Conservation (phyloP, 2,888 invertebrate species). For the Dexiosoma caninum region DNA sequence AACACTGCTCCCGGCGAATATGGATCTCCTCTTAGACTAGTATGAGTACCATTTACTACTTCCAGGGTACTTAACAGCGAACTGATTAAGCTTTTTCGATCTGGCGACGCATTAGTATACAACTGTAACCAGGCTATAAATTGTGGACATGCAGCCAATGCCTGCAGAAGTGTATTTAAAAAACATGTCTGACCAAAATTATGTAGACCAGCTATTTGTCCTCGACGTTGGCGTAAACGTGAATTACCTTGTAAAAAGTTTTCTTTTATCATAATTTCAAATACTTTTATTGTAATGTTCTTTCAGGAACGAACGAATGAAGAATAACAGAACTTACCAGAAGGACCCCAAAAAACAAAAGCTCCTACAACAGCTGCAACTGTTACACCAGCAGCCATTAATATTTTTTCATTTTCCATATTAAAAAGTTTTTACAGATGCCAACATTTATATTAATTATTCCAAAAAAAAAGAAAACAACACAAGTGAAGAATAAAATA, state of each 20-base stretch:
- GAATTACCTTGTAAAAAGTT: conserved; percentile 71
- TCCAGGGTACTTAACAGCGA: conserved; percentile 87
- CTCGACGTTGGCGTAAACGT: conserved; percentile 81
- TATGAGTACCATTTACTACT: conserved; percentile 84
- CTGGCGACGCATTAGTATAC: conserved; percentile 80
- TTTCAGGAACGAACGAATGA: too few relatives aligned
- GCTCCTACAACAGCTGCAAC: conserved; percentile 89
- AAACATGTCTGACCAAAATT: conserved; percentile 96
- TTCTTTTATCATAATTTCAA: not conserved
- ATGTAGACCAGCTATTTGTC: conserved; percentile 89
- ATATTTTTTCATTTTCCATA: conserved; percentile 84
- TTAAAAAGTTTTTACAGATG: not conserved
- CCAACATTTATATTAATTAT: conserved; percentile 25
- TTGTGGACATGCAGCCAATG: conserved; percentile 90
- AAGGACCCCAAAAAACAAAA: conserved; percentile 87
- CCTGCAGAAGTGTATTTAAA: conserved; percentile 93
- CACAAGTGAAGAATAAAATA: conserved; percentile 36
- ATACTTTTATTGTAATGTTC: not conserved
- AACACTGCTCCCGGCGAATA: conserved; percentile 84
- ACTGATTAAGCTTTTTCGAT: conserved; percentile 85
- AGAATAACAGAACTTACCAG: conserved; percentile 70
- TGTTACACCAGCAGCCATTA: conserved; percentile 88
- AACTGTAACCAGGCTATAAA: conserved; percentile 90
- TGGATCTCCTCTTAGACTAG: conserved; percentile 81
- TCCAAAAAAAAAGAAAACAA: not conserved